These are phyloP conservation scores for Monodelphis domestica DNA, from an alignment of 2,797 vertebrate genomes.

Conservation along the genomic window DNA sequence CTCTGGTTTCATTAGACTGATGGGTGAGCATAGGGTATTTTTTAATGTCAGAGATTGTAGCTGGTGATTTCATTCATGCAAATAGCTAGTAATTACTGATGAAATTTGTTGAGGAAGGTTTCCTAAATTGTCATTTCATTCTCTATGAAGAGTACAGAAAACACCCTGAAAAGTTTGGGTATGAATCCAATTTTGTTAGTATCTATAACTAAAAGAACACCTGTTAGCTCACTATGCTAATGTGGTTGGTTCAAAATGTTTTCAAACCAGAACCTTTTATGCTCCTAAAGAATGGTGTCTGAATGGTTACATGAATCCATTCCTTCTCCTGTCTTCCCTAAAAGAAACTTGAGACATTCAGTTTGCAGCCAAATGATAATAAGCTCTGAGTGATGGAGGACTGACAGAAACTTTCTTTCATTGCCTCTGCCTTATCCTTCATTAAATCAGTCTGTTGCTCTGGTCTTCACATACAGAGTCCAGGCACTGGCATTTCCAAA, in stretches of 20 bases:
- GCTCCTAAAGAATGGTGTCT: neutral
- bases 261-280: neutral
- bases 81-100: neutral
- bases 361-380: constrained; percentile 36
- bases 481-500: constrained; percentile 37
- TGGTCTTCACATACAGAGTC: constrained; percentile 20
- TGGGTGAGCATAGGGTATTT: neutral
- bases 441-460: constrained; percentile 23
- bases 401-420: constrained; percentile 62
- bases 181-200: neutral
- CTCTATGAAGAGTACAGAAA: neutral
- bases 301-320: constrained; percentile 7
- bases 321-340: neutral
- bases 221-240: neutral
- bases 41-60: neutral
- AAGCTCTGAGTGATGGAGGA: constrained; percentile 44
- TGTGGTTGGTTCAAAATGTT: constrained; percentile 4
- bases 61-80: neutral
- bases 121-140: neutral
- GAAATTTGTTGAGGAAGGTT: neutral
- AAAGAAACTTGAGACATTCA: constrained; percentile 44
- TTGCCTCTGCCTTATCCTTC: constrained; percentile 27
- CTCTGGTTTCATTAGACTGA: neutral
- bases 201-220: neutral
- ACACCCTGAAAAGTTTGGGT: neutral